phyloP scores from a whole-genome alignment of 2,888 invertebrate genomes.

The Cremastinae sp. region DNA sequence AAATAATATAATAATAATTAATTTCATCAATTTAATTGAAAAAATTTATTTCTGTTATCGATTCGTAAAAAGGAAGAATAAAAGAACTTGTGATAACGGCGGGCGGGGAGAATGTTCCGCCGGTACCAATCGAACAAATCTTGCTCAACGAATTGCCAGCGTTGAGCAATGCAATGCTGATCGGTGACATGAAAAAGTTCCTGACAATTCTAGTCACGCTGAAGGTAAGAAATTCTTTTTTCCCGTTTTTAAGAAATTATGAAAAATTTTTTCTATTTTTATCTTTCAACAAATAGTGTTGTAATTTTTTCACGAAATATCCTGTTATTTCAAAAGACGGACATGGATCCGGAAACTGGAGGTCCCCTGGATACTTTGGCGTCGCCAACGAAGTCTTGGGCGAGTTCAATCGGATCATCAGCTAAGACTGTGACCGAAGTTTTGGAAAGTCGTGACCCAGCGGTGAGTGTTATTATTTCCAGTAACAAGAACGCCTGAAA shows the following conservation, averaged over 20 bases:
- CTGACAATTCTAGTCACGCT: slow-evolving; percentile 91
- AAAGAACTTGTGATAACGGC: slow-evolving; percentile 94
- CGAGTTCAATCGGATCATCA: slow-evolving; percentile 85
- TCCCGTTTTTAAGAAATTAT: not conserved
- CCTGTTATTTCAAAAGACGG: slow-evolving; percentile 82
- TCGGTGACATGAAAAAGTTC: slow-evolving; percentile 94
- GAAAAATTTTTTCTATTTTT: too few relatives aligned
- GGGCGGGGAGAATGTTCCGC: slow-evolving; percentile 95
- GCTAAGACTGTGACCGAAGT: slow-evolving; percentile 88
- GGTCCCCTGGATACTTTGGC: slow-evolving; percentile 87
- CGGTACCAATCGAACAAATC: slow-evolving; percentile 91
- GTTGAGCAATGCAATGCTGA: slow-evolving; percentile 91
- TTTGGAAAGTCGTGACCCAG: slow-evolving; percentile 83
- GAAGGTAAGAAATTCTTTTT: slow-evolving; percentile 83
- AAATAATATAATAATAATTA: too few relatives aligned
- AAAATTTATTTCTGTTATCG: not conserved
- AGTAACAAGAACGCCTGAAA: not conserved
- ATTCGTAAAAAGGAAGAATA: slow-evolving; percentile 73
- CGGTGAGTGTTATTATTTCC: slow-evolving; percentile 73
- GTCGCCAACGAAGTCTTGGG: slow-evolving; percentile 86
- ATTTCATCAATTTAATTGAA: not conserved
- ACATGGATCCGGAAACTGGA: slow-evolving; percentile 87
- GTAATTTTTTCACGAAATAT: too few relatives aligned
- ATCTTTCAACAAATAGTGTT: too few relatives aligned
- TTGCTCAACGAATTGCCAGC: slow-evolving; percentile 88